phyloP scores from a whole-genome alignment of 1,140 invertebrate species.

The Drosophila lini region DNA sequence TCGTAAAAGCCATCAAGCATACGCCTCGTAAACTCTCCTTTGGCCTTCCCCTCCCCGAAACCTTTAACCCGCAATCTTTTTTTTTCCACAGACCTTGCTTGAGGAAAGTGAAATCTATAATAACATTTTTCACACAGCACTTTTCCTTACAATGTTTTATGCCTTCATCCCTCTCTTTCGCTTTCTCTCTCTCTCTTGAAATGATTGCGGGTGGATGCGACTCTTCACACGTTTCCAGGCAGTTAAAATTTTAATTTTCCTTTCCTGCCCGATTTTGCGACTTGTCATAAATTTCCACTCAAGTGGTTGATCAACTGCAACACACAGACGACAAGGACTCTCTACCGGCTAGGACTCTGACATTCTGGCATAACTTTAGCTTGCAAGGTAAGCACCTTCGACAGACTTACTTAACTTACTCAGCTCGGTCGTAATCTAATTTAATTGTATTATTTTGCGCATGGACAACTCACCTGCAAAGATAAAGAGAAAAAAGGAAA shows the following conservation, averaged over 20 bases:
- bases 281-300: constrained; percentile 67
- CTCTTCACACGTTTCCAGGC: constrained; percentile 64
- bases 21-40: constrained; percentile 58
- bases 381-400: constrained; percentile 9
- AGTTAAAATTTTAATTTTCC: constrained; percentile 66
- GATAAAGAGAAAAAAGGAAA: constrained; percentile 35
- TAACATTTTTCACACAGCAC: constrained; percentile 58
- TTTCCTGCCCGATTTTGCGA: constrained; percentile 53
- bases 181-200: not conserved
- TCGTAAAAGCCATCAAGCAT: constrained; percentile 67
- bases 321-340: constrained; percentile 7
- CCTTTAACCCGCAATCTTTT: constrained; percentile 3
- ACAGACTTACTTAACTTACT: constrained; percentile 17
- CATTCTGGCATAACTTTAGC: constrained; percentile 48
- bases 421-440: not conserved
- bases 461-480: constrained; percentile 64
- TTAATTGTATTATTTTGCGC: constrained; percentile 6
- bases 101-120: constrained; percentile 74
- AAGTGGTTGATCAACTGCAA: constrained; percentile 67
- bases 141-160: constrained; percentile 37
- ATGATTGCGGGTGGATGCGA: constrained; percentile 23
- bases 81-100: constrained; percentile 7
- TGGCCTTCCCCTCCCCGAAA: not conserved
- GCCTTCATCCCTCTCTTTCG: not conserved
- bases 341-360: constrained; percentile 1